Conservation (phyloP, 2,113 vertebrate genomes). For the Panurus biarmicus region DNA sequence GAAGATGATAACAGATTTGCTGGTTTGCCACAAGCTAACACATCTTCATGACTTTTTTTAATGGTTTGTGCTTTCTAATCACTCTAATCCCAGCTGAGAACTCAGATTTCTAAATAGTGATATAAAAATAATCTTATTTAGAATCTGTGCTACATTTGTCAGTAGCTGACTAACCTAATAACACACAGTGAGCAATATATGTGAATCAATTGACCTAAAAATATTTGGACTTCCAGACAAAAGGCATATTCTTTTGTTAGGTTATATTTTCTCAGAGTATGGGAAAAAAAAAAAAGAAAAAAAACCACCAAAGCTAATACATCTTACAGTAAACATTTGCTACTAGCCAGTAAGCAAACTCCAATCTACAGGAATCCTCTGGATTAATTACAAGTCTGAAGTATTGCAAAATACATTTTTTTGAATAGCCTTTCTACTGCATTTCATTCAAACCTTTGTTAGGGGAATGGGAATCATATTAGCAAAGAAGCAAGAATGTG, state of each 20-base stretch:
- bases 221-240: background rate
- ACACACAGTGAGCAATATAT: background rate
- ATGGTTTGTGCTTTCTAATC: background rate
- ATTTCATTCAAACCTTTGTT: background rate
- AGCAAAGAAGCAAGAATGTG: background rate
- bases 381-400: background rate
- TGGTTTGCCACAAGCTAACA: slow-evolving; percentile 19
- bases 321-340: background rate
- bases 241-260: background rate
- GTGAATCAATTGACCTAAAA: slow-evolving; percentile 26
- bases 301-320: background rate
- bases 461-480: background rate
- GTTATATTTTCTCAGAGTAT: background rate
- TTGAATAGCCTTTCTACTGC: background rate
- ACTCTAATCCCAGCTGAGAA: background rate
- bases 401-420: background rate
- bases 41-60: background rate
- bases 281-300: background rate
- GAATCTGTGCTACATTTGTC: slow-evolving; percentile 12
- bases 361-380: background rate
- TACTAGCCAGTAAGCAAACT: background rate
- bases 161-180: slow-evolving; percentile 18
- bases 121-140: slow-evolving; percentile 45
- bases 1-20: slow-evolving; percentile 6
- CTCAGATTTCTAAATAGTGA: slow-evolving; percentile 12